These are phyloP conservation scores for Craniophora ligustri DNA, from an alignment of 2,888 invertebrate species.

Conservation along the genomic window DNA sequence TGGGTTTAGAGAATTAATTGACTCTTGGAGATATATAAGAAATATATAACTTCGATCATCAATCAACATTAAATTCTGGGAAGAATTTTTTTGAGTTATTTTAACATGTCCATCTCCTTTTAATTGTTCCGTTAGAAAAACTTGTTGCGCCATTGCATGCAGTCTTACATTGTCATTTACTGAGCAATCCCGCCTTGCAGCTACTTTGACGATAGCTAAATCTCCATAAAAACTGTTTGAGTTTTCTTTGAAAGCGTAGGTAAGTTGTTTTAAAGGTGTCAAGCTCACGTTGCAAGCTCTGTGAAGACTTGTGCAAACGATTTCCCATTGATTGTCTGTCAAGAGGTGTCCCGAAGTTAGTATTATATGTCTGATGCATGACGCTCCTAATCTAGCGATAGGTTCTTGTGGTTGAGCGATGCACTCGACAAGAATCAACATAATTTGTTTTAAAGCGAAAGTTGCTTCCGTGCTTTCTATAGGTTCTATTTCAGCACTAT, in stretches of 20 bases:
- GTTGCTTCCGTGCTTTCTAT: conserved; percentile 89
- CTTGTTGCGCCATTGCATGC: conserved; percentile 96
- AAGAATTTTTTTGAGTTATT: conserved; percentile 73
- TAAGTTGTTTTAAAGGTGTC: conserved; percentile 95
- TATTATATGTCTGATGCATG: conserved; percentile 95
- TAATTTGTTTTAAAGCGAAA: conserved; percentile 94
- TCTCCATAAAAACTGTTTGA: conserved; percentile 98
- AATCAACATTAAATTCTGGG: conserved; percentile 86
- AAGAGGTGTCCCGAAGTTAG: conserved; percentile 95
- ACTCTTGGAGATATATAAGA: conserved; percentile 93
- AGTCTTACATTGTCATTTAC: conserved; percentile 95
- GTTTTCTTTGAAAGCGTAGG: conserved; percentile 96
- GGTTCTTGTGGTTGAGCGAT: conserved; percentile 96
- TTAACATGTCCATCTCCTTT: conserved; percentile 76
- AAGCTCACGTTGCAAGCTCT: conserved; percentile 96
- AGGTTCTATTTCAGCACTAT: conserved; percentile 80
- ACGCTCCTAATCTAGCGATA: conserved; percentile 96
- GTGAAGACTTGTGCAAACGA: conserved; percentile 94
- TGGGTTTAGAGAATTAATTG: conserved; percentile 91
- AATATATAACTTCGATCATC: conserved; percentile 97
- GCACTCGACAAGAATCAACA: conserved; percentile 96
- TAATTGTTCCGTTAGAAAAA: conserved; percentile 90
- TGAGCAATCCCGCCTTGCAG: conserved; percentile 95
- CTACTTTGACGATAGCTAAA: conserved; percentile 96
- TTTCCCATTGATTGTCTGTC: conserved; percentile 95